Conservation (phyloP, 2,797 vertebrate genomes). For the Betta splendens region DNA sequence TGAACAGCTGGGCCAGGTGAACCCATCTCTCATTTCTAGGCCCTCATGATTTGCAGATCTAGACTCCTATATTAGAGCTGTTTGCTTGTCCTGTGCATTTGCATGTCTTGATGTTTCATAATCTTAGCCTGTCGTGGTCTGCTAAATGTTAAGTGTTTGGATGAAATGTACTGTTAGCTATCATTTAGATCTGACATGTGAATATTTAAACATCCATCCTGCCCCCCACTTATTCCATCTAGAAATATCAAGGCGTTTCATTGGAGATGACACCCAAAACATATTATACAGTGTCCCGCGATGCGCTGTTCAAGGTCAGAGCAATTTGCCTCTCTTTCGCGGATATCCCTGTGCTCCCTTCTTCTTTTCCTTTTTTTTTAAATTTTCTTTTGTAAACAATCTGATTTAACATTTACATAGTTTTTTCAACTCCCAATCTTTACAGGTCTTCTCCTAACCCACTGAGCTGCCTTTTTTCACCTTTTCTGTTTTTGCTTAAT, state of each 20-base stretch:
- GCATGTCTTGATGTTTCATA: conserved; percentile 67
- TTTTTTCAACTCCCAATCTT: conserved; percentile 39
- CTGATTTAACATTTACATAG: conserved; percentile 63
- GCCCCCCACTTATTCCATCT: conserved; percentile 84
- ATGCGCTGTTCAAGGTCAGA: conserved; percentile 88
- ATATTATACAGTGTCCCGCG: conserved; percentile 87
- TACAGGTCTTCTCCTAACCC: conserved; percentile 62
- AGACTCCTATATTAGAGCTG: conserved; percentile 19
- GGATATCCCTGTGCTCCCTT: conserved; percentile 68
- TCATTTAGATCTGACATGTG: conserved; percentile 74
- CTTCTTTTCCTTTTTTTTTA: conserved; percentile 35
- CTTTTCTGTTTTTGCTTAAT: conserved; percentile 43
- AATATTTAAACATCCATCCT: conserved; percentile 78
- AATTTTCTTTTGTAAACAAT: conserved; percentile 49
- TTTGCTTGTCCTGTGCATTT: conserved; percentile 47
- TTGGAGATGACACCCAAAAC: conserved; percentile 88
- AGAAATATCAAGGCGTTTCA: conserved; percentile 88
- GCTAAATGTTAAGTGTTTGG: conserved; percentile 60
- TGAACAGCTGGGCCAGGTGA: conserved; percentile 96
- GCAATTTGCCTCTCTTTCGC: conserved; percentile 79
- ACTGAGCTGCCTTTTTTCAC: conserved; percentile 44
- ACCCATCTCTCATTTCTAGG: conserved; percentile 25
- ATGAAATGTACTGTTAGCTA: conserved; percentile 67
- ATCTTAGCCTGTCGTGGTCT: conserved; percentile 54
- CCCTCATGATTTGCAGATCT: conserved; percentile 11